Conservation (phyloP, 1,140 invertebrate genomes). For the Alviniconcha marisindica region DNA sequence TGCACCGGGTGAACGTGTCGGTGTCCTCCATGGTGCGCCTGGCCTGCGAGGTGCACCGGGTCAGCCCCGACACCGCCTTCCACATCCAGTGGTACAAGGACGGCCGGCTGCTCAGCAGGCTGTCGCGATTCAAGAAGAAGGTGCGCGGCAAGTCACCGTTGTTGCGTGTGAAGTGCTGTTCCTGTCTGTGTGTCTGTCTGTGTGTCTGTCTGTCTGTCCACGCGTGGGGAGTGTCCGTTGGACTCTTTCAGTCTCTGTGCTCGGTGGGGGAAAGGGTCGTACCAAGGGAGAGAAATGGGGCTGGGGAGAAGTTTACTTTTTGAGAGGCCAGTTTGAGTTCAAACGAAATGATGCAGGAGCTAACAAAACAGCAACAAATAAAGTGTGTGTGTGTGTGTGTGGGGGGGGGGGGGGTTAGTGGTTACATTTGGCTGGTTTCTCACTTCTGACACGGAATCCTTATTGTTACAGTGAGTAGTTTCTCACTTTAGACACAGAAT, state of each 20-base stretch:
- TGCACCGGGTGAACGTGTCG: not conserved
- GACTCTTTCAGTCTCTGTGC: too few relatives aligned
- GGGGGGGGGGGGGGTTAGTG: too few relatives aligned
- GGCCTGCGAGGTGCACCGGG: not conserved
- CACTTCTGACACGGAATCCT: too few relatives aligned
- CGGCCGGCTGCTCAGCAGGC: not conserved
- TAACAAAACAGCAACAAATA: too few relatives aligned
- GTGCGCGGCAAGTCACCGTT: not conserved
- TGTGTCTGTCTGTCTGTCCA: not conserved
- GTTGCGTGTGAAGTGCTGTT: not conserved
- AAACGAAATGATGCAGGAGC: too few relatives aligned
- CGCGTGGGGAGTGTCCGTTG: not conserved
- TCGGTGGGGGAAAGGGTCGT: not conserved
- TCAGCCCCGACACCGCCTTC: not conserved
- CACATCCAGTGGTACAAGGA: conserved; percentile 28
- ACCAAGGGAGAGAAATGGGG: not conserved
- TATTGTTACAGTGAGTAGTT: too few relatives aligned
- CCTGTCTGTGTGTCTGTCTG: not conserved
- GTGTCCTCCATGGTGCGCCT: conserved; percentile 6
- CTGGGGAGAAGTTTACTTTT: too few relatives aligned
- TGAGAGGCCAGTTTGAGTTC: too few relatives aligned
- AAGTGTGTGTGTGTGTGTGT: too few relatives aligned
- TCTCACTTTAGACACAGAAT: too few relatives aligned
- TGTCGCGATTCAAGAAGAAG: not conserved
- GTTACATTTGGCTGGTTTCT: too few relatives aligned